Evolutionary conservation across 2,113 vertebrate genomes (phyloP).

Genomic region (Nannospalax galili): DNA sequence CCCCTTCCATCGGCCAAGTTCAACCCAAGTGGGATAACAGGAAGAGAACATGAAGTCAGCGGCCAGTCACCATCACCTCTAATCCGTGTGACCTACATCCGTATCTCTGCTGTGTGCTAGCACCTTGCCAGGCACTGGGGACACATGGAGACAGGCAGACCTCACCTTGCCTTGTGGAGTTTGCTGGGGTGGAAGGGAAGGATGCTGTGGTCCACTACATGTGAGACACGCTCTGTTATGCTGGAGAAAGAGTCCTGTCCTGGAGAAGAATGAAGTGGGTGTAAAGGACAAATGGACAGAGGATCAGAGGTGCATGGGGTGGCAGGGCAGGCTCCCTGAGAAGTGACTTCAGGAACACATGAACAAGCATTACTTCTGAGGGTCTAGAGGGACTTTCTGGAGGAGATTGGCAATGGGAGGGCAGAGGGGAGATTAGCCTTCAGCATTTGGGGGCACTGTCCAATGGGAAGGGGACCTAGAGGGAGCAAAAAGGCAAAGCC

Average conservation of each 20-base stretch:
- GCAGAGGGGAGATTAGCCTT: neutral
- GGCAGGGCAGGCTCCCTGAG: neutral
- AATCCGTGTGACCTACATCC: neutral
- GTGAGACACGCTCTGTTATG: neutral
- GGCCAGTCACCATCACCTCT: neutral
- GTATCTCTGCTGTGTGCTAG: rapidly evolving
- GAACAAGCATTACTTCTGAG: neutral
- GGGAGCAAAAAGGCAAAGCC: neutral
- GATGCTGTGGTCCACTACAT: neutral
- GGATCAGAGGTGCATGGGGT: neutral
- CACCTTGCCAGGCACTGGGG: neutral
- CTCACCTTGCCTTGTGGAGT: neutral
- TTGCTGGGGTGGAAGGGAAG: neutral
- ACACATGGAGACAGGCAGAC: too few relatives aligned
- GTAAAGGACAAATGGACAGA: neutral
- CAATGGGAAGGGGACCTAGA: neutral
- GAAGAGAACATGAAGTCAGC: neutral
- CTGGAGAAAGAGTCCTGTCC: neutral
- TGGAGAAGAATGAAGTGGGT: neutral
- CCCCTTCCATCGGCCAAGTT: neutral
- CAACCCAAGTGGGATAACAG: neutral
- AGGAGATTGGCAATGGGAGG: neutral
- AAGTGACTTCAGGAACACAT: neutral
- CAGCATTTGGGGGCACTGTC: neutral
- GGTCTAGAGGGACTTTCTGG: neutral